Evolutionary conservation across 2,113 vertebrate species (phyloP), one percentile per base, ranked within the genome.

Genomic region (Cygnus atratus): DNA sequence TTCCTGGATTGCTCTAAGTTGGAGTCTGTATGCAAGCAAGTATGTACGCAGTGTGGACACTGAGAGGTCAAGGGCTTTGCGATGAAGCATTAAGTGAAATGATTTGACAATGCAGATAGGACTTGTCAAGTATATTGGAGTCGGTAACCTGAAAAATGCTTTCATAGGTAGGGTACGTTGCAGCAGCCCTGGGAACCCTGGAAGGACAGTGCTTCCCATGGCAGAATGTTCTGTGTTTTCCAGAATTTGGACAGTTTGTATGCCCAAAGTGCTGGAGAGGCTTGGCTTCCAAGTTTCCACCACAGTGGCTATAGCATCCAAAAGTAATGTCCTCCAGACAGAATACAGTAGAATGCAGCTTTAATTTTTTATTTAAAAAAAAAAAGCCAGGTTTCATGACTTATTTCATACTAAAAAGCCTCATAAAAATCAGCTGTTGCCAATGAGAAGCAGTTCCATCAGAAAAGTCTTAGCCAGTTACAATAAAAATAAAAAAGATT

Each of bases 51-150:
- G 3, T 28, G 21, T 54, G 26, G n/a, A 72, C 3, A 7, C 29
- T 59, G 29, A 66, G 61, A 71, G 20, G 25, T 73, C 1, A 2
- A 84, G 20, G 35, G 39, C 26, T 74, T 7, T 37, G n/a, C 39
- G 68, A 43, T 55, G 54, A 55, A 92, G 78, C 28, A 79, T 43
- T 54, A 76, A 61, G 14, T 57, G 35, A 78, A 74, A 33, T 29
- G 52, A 84, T 77, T 61, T 70, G 35, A 8, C 0, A 4, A 7
- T 0, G 0, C 22, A 22, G 28, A 26, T 33, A 52, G 33, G 73
- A 74, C 70, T 74, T 66, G 33, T 43, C 17, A 15, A 17, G 11
- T 54, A 44, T 66, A 3, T 48, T 89, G n/a, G 28, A 65, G 31
- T 31, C 48, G 76, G 72, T 13, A 86, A 41, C 21, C 46, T 0